Conservation (phyloP, 2,888 invertebrate genomes). For the Augochlorella aurata region DNA sequence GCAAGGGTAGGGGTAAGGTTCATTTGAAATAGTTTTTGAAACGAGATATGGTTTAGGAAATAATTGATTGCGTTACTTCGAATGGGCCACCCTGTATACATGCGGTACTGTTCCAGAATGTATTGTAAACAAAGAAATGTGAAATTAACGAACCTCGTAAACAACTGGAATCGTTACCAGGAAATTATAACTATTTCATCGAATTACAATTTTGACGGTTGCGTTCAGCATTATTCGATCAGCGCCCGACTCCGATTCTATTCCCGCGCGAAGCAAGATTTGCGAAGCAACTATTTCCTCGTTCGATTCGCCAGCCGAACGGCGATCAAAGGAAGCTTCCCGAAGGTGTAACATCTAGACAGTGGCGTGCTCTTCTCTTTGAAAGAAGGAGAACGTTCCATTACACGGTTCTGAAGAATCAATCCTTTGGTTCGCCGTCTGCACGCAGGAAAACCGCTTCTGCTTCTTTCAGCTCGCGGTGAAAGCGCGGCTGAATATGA, state of each 20-base stretch:
- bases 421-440: slow-evolving; percentile 4
- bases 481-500: slow-evolving; percentile 27
- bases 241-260: background rate
- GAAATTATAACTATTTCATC: too few relatives aligned
- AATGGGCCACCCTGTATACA: too few relatives aligned
- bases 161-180: too few relatives aligned
- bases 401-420: background rate
- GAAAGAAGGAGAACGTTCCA: background rate
- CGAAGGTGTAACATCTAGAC: background rate
- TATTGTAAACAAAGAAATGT: too few relatives aligned
- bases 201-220: too few relatives aligned
- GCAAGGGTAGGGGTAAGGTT: too few relatives aligned
- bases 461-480: slow-evolving; percentile 18
- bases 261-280: background rate
- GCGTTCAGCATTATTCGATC: background rate
- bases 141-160: too few relatives aligned
- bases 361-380: background rate
- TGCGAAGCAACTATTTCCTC: background rate
- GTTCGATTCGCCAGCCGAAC: background rate
- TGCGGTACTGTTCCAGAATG: too few relatives aligned
- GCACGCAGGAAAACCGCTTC: slow-evolving; percentile 21
- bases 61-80: too few relatives aligned
- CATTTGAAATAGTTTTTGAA: too few relatives aligned
- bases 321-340: background rate
- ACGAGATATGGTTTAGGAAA: too few relatives aligned